phyloP scores from a whole-genome alignment of 2,888 invertebrate genomes.

The Cerastoderma edule region DNA sequence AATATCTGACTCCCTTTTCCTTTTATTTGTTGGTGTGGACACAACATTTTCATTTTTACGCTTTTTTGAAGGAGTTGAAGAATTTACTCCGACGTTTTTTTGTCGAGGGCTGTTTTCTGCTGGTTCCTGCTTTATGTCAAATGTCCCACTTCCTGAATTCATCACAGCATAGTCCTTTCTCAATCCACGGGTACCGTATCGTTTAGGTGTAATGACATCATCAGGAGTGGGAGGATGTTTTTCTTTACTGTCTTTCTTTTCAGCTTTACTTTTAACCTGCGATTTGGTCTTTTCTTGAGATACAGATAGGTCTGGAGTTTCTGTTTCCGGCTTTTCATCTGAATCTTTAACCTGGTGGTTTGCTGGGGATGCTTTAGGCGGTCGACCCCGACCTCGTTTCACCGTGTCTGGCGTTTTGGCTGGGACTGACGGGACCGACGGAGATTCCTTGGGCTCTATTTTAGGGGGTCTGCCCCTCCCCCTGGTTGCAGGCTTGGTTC shows the following conservation, averaged over 20 bases:
- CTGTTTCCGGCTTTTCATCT: not conserved
- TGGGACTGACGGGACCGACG: not conserved
- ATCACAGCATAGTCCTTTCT: conserved; percentile 57
- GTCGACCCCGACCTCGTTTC: conserved; percentile 36
- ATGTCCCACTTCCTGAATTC: conserved; percentile 43
- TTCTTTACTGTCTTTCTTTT: not conserved
- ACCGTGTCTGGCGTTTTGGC: conserved; percentile 6
- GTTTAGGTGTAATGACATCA: conserved; percentile 48
- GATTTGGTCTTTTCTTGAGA: too few species aligned
- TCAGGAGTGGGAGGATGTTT: conserved; percentile 6
- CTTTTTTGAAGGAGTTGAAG: not conserved
- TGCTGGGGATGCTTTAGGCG: conserved; percentile 35
- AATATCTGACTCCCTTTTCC: too few species aligned
- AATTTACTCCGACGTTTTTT: too few species aligned
- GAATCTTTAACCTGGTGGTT: not conserved
- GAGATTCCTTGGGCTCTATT: not conserved
- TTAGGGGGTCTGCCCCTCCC: not conserved
- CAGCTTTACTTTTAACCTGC: not conserved
- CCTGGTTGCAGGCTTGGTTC: not conserved
- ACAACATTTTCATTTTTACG: not conserved
- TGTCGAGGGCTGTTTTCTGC: too few species aligned
- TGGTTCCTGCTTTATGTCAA: conserved; percentile 33
- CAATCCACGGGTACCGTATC: conserved; percentile 64
- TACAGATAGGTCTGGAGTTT: not conserved
- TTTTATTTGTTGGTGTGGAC: not conserved